These are phyloP conservation scores for Bruchidius siliquastri DNA, from an alignment of 2,888 invertebrate genomes.

Conservation along the genomic window DNA sequence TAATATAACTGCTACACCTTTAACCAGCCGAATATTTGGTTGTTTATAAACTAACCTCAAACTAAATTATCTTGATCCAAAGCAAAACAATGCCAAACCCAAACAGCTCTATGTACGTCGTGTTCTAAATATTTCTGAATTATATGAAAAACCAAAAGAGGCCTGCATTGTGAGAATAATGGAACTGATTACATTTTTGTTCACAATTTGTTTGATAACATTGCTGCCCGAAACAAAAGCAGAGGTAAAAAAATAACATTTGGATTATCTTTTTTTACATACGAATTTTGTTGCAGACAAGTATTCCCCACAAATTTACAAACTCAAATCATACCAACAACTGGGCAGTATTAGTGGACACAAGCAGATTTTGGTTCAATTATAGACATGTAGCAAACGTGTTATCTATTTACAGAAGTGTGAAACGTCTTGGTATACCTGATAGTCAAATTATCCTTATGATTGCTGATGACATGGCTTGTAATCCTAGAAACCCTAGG, in stretches of 20 bases:
- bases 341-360: constrained; percentile 99
- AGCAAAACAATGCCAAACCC: too few relatives aligned
- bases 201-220: neutral
- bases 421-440: constrained; percentile 97
- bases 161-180: neutral
- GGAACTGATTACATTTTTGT: neutral
- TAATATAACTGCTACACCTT: too few relatives aligned
- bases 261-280: neutral
- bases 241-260: neutral
- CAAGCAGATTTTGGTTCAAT: constrained; percentile 99
- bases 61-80: too few relatives aligned
- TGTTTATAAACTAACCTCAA: too few relatives aligned
- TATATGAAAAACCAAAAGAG: too few relatives aligned
- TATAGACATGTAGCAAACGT: constrained; percentile 99
- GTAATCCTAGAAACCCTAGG: constrained; percentile 94
- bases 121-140: too few relatives aligned
- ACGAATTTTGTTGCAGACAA: neutral
- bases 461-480: constrained; percentile 99
- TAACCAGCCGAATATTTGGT: too few relatives aligned
- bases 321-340: constrained; percentile 80
- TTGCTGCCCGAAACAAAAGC: neutral
- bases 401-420: constrained; percentile 94
- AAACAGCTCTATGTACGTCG: too few relatives aligned
- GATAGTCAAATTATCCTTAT: constrained; percentile 98
- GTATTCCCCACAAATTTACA: neutral